A percentile compares a stretch with the other conserved stretches of the same genome.
Conservation (phyloP, 2,797 vertebrate species). For the Huso huso region DNA sequence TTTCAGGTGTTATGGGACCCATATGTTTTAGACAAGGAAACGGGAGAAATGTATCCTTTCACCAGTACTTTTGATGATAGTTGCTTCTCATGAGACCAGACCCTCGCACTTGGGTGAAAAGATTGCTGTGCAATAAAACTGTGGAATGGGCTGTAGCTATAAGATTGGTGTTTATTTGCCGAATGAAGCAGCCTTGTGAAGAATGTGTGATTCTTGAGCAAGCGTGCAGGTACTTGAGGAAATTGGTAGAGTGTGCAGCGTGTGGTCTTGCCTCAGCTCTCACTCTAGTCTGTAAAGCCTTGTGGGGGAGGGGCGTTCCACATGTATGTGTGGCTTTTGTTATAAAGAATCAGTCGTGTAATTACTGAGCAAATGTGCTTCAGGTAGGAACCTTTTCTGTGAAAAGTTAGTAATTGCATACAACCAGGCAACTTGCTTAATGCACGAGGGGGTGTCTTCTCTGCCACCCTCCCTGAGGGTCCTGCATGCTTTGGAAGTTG, state of each 20-base stretch:
- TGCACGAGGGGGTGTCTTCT: no score
- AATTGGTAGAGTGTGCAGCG: conserved; percentile 13
- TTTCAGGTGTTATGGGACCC: no score
- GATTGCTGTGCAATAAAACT: neutral
- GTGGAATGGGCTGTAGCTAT: neutral
- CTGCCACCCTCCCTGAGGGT: no score
- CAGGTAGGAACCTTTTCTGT: no score
- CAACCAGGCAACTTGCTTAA: no score
- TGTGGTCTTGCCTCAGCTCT: neutral
- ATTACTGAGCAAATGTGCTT: no score
- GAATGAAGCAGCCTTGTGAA: conserved; percentile 18
- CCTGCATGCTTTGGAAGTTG: no score
- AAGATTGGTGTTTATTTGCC: conserved; percentile 15
- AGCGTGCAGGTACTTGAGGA: conserved; percentile 19
- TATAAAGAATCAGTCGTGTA: conserved; percentile 1
- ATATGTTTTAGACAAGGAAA: no score
- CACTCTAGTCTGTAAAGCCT: neutral
- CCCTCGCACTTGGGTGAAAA: neutral
- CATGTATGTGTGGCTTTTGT: conserved; percentile 11
- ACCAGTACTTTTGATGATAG: no score
- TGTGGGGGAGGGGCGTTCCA: conserved; percentile 6
- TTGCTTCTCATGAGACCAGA: no score
- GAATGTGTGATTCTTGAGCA: conserved; percentile 13
- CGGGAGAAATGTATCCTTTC: no score
- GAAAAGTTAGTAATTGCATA: no score